These are phyloP conservation scores for Mormyrus iriodes DNA, from an alignment of 2,113 vertebrate species.

Conservation along the genomic window DNA sequence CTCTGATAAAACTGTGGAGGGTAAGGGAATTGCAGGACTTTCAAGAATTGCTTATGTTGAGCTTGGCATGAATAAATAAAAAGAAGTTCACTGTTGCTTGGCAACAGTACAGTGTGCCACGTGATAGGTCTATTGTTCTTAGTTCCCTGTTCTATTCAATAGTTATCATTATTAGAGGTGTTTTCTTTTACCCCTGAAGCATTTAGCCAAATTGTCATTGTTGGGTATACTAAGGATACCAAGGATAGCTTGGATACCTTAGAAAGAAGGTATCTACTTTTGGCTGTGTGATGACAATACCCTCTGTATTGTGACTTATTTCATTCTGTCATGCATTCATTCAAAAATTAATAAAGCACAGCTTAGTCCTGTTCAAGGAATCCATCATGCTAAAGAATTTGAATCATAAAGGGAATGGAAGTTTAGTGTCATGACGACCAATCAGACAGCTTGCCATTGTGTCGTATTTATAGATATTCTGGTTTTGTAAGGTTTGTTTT, in stretches of 20 bases:
- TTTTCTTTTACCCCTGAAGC: neutral
- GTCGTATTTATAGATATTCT: neutral
- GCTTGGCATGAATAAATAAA: neutral
- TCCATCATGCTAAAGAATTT: neutral
- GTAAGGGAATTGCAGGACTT: neutral
- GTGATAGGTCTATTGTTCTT: neutral
- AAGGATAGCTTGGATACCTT: neutral
- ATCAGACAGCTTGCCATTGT: neutral
- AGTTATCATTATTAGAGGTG: neutral
- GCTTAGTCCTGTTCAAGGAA: neutral
- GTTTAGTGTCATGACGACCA: neutral
- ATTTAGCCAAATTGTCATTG: neutral
- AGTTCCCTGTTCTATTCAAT: neutral
- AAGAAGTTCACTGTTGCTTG: neutral
- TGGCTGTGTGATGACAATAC: neutral
- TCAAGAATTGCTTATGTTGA: neutral
- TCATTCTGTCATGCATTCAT: neutral
- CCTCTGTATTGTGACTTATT: neutral
- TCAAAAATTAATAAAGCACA: constrained; percentile 3
- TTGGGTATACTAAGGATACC: neutral
- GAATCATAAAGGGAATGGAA: neutral
- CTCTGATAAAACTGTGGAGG: neutral
- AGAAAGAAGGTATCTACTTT: neutral
- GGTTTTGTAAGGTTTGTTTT: neutral
- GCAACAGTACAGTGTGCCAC: neutral